Evolutionary conservation across 2,888 invertebrate genomes (phyloP).

Genomic region (Sepiola atlantica): DNA sequence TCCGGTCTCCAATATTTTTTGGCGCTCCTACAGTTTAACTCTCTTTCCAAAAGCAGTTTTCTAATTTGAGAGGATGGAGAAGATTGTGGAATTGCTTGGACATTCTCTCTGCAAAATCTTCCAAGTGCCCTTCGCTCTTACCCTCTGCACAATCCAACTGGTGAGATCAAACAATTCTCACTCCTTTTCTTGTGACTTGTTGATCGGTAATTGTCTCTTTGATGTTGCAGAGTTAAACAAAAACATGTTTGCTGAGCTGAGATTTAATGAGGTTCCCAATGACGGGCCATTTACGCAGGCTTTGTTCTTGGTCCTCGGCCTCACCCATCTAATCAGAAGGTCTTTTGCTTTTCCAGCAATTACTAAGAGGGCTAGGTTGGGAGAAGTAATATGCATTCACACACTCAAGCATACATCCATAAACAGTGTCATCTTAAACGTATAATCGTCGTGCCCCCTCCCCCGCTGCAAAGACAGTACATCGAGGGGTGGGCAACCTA

Average conservation of each 20-base stretch:
- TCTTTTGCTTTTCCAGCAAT: not conserved
- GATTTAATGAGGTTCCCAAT: not conserved
- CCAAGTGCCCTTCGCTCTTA: not conserved
- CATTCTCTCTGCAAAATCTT: not conserved
- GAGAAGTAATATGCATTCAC: no score
- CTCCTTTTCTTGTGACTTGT: not conserved
- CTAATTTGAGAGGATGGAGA: not conserved
- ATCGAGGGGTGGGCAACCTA: no score
- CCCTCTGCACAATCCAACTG: not conserved
- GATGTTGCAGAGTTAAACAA: not conserved
- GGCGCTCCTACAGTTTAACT: not conserved
- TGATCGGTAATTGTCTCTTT: not conserved
- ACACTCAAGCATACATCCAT: no score
- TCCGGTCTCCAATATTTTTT: not conserved
- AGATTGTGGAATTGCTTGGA: not conserved
- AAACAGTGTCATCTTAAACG: no score
- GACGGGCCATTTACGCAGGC: not conserved
- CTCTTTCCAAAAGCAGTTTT: not conserved
- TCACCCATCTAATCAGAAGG: not conserved
- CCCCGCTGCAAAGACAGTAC: no score
- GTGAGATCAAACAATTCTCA: not conserved
- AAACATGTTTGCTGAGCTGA: constrained; percentile 1
- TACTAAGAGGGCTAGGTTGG: not conserved
- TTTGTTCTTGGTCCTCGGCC: not conserved
- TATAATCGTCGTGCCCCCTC: no score